Percentiles rank a stretch among this genome's conserved stretches.
Evolutionary conservation across 2,113 vertebrate genomes (phyloP).

Genomic region (Piprites chloris): DNA sequence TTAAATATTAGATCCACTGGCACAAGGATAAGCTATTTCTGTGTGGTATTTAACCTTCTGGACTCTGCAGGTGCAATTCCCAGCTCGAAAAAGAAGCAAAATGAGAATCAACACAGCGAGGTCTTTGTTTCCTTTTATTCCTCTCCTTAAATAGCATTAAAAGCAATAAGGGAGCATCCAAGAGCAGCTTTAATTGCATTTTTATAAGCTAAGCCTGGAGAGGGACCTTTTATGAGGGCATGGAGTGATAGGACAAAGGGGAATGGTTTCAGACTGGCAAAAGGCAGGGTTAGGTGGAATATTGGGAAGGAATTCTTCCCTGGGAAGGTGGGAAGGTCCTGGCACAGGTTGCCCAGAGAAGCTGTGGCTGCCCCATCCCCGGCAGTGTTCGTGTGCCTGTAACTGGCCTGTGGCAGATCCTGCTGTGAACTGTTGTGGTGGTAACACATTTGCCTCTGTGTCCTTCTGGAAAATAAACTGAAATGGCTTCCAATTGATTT

Average conservation of each 20-base stretch:
- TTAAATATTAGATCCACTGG: background rate
- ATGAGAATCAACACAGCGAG: background rate
- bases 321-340: background rate
- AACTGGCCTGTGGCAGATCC: background rate
- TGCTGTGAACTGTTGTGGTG: background rate
- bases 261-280: background rate
- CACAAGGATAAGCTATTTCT: background rate
- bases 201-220: background rate
- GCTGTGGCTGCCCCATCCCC: background rate
- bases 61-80: background rate
- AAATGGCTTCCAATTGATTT: background rate
- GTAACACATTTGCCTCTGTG: background rate
- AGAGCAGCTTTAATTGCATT: slow-evolving; percentile 5
- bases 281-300: background rate
- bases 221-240: background rate
- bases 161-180: background rate
- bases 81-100: background rate
- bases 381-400: background rate
- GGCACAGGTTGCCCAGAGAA: background rate
- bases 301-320: background rate
- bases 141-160: slow-evolving; percentile 40
- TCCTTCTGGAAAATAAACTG: background rate
- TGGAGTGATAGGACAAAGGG: background rate
- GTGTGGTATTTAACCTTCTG: slow-evolving; percentile 43
- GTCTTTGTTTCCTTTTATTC: background rate